These are phyloP conservation scores for Antheraea mylitta DNA, from an alignment of 1,140 invertebrate species.

Conservation along the genomic window DNA sequence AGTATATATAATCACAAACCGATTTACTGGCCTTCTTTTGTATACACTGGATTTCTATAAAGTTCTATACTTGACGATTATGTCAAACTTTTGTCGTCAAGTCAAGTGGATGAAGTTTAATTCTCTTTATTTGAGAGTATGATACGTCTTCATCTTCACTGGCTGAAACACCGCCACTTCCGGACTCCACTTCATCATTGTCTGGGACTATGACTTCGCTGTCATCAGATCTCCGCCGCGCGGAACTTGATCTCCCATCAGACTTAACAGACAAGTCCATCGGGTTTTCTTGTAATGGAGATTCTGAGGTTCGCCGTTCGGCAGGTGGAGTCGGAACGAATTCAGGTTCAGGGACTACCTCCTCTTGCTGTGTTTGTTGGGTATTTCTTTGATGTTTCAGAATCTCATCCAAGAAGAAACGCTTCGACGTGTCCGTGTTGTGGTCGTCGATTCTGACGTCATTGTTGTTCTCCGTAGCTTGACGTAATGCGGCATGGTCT, in stretches of 20 bases:
- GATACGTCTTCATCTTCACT: conserved; percentile 78
- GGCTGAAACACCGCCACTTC: conserved; percentile 78
- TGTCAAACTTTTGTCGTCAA: conserved; percentile 82
- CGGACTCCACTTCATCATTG: conserved; percentile 64
- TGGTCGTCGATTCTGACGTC: conserved; percentile 79
- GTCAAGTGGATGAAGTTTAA: conserved; percentile 82
- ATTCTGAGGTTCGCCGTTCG: conserved; percentile 69
- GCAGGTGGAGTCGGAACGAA: conserved; percentile 68
- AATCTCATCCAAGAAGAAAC: conserved; percentile 86
- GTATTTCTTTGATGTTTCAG: conserved; percentile 82
- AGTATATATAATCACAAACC: conserved; percentile 59
- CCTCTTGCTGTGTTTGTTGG: conserved; percentile 59
- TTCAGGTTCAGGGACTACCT: conserved; percentile 66
- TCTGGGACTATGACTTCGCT: conserved; percentile 73
- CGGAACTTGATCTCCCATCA: conserved; percentile 75
- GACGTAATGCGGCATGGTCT: conserved; percentile 71
- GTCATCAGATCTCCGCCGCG: conserved; percentile 63
- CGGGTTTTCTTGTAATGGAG: conserved; percentile 84
- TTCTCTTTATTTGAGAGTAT: conserved; percentile 76
- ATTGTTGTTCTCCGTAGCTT: conserved; percentile 80
- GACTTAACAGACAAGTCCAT: conserved; percentile 89
- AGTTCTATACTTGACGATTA: conserved; percentile 28
- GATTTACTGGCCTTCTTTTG: conserved; percentile 66
- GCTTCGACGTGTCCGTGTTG: conserved; percentile 81
- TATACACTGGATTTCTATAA: conserved; percentile 33